Evolutionary conservation across 1,140 invertebrate genomes (phyloP).

Genomic region (Cepaea nemoralis): DNA sequence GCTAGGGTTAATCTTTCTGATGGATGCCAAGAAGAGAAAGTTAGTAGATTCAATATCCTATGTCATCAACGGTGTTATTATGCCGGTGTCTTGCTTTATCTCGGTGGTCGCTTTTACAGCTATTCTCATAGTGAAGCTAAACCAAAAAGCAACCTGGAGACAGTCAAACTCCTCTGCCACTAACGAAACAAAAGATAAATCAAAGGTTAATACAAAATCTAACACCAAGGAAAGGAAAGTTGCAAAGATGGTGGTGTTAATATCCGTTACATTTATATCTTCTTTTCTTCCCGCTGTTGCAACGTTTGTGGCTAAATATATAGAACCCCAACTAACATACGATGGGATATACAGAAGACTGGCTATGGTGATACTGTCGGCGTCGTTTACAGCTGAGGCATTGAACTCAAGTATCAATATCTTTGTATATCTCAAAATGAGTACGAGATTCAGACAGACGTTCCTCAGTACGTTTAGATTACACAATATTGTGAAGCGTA

Average conservation of each 20-base stretch:
- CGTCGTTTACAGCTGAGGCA: neutral
- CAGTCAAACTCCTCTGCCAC: neutral
- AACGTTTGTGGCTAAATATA: neutral
- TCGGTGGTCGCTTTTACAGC: neutral
- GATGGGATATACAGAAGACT: neutral
- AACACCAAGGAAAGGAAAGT: neutral
- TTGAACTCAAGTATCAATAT: neutral
- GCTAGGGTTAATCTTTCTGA: neutral
- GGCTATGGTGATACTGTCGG: neutral
- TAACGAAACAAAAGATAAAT: neutral
- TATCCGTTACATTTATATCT: neutral
- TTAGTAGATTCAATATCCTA: neutral
- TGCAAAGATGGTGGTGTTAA: neutral
- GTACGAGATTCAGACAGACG: neutral
- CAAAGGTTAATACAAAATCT: neutral
- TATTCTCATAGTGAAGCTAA: constrained; percentile 13
- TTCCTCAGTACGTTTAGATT: neutral
- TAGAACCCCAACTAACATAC: neutral
- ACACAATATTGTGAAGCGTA: neutral
- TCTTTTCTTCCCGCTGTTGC: neutral
- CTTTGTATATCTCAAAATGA: neutral
- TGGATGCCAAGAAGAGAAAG: neutral
- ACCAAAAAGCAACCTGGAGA: constrained; percentile 18
- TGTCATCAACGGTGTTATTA: neutral
- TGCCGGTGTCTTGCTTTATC: neutral